phyloP scores from a whole-genome alignment of 53 echinoderm and acorn worm genomes.

The Paracentrotus lividus region DNA sequence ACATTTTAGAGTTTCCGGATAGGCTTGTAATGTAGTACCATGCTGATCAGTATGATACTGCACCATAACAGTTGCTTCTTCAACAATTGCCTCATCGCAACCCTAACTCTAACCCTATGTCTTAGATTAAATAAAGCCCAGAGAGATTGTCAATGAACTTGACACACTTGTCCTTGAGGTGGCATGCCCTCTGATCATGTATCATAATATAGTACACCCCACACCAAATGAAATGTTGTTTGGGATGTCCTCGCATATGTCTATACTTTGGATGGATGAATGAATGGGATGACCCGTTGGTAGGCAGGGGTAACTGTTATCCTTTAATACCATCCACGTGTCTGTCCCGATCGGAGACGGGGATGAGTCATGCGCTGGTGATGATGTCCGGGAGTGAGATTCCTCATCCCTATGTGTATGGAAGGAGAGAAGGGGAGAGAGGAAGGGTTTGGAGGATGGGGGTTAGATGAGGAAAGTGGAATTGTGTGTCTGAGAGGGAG shows the following conservation, averaged over 20 bases:
- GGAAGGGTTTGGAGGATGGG: not conserved
- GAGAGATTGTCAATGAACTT: not conserved
- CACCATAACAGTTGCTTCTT: no score
- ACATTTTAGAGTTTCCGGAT: no score
- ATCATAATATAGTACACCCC: not conserved
- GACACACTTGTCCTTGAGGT: not conserved
- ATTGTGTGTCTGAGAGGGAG: no score
- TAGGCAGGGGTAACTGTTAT: conserved; percentile 28
- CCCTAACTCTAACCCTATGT: no score
- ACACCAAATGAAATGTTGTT: not conserved
- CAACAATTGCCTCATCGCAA: no score
- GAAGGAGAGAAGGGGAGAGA: not conserved
- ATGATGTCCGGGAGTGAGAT: conserved; percentile 21
- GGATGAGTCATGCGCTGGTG: conserved; percentile 43
- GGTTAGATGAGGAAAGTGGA: not conserved
- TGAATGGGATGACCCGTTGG: not conserved
- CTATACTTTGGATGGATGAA: not conserved
- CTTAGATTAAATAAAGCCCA: no score
- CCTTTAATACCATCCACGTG: conserved; percentile 54
- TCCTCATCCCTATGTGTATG: not conserved
- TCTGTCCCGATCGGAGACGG: not conserved
- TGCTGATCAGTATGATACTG: no score
- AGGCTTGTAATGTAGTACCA: no score
- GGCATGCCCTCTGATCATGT: not conserved
- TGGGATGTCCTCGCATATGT: conserved; percentile 11